Conservation (phyloP, 2,113 vertebrate species). For the Sus scrofa region T2T-Sscrofa CM000825.6:165181001-165181500, state of each 20-base stretch:
- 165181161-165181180: background rate
- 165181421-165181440: background rate
- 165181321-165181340: too few relatives aligned
- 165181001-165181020: background rate
- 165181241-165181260: background rate
- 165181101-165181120: fast-evolving
- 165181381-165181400: background rate
- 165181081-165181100: fast-evolving
- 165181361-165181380: background rate
- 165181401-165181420: background rate
- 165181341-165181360: background rate
- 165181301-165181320: background rate
- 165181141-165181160: background rate
- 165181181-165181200: background rate
- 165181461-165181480: background rate
- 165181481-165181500: background rate
- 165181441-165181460: background rate
- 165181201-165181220: background rate
- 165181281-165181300: background rate
- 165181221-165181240: background rate
- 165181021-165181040: fast-evolving
- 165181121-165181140: too few relatives aligned
- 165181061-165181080: too few relatives aligned
- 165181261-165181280: background rate
- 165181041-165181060: fast-evolving